Base-by-base conservation (phyloP, 1,140 invertebrate species). In the Diabrotica undecimpunctata region DNA sequence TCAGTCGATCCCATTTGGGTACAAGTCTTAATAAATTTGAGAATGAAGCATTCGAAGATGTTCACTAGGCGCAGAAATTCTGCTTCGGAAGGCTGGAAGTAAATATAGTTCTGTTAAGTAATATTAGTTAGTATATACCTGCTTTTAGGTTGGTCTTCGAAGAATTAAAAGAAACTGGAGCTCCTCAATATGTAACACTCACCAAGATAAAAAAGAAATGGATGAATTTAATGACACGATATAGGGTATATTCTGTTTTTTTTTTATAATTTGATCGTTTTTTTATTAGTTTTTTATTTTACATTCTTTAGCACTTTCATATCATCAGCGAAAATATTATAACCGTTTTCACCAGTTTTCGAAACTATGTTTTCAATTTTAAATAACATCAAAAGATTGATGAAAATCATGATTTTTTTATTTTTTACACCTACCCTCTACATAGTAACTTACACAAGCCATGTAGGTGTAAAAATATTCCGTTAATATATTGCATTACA, bases 161-260 rank as follows among this genome's bases (percentile, higher is more conserved):
- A 5, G 66, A 70, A 61, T 60, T 70, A 56, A 61, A 66, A 12
- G 61, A 70, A n/a, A 46, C 65, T 7, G 69, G 69, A n/a, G 69
- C 69, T 8, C 69, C 69, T 9, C 10, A 54, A 11, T 61, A 62
- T 37, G 58, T 70, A 35, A 66, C 69, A 5, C 35, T 66, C 37
- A 57, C 57, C 8, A 70, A 68, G 54, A 66, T 70, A 39, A 70
- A 70, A 54, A 70, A 70, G 51, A 70, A 70, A 39, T 70, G 69
- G 69, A 70, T 70, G 69, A 70, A 70, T 66, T 66, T 70, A 39
- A 64, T 70, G 36, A 66, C 69, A 54, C 60, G 66, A 63, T 70
- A 70, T 59, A 70, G 66, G 54, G 68, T 70, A 25, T 4, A 25
- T 25, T 25, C 25, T 25, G 25, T 2, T 25, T 36, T 12, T 36